Evolutionary conservation across 2,888 invertebrate species (phyloP), one percentile per base, ranked within the genome.

Genomic region (Synergus japonicus): DNA sequence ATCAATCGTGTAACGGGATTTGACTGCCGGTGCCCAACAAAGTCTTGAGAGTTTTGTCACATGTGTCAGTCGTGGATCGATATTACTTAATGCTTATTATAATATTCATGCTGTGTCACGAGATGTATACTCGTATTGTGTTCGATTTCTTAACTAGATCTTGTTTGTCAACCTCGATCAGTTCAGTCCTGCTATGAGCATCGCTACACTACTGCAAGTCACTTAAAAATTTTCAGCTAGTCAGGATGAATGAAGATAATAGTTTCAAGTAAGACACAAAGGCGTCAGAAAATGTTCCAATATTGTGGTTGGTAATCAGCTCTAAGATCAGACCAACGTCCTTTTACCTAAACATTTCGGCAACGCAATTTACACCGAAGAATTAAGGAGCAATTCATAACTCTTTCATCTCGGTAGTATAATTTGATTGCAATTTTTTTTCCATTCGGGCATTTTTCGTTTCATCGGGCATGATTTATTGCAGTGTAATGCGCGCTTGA

Each of bases 1-100:
- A 82, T 82, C 79, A 80, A 78, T 82, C 77, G 60, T 60, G 80
- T 76, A 81, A 81, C 81, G 81, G 79, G 77, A 79, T 79, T 81
- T 81, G 78, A 79, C 63, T 65, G 76, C 78, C 79, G 22, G 29
- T 44, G 49, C 1, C 1, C 49, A 69, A 69, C 15, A 15, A 69
- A 69, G 49, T 69, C 15, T 7, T 69, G 29, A 49, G n/a, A 49
- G 29, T 67, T 67, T 37, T 49, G 69, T 69, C 46, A 69, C 49
- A 69, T 15, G 69, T 49, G 69, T 49, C 49, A 69, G 49, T 49
- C 29, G 2, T 29, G 2, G 3, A 49, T 13, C 8, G 13, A 69
- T 29, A 49, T 49, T 49, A 29, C 7, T 63, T 12, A 63, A 29
- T 63, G 29, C 15, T 67, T 44, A 46, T 67, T 44, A 46, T 46